Percentiles rank a stretch among this genome's conserved stretches.
phyloP scores from a whole-genome alignment of 2,797 vertebrate genomes.

The Amblyraja radiata region DNA sequence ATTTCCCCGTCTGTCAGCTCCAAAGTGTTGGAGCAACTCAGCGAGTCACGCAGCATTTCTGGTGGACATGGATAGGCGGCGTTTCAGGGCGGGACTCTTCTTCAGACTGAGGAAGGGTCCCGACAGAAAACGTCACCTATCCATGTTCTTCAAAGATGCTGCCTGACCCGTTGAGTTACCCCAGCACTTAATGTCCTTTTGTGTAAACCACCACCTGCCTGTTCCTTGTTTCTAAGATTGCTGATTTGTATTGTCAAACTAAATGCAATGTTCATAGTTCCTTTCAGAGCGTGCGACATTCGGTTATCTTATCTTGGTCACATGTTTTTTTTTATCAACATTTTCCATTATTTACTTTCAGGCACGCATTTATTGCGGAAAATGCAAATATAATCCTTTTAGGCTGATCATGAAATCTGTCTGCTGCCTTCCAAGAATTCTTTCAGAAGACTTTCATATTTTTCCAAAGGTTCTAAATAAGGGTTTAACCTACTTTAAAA shows the following conservation, averaged over 20 bases:
- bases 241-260: neutral
- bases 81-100: no score
- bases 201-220: no score
- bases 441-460: neutral
- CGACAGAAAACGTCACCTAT: no score
- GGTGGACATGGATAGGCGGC: no score
- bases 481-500: neutral
- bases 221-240: neutral
- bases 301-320: neutral
- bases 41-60: no score
- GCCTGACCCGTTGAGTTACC: no score
- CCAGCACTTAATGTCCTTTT: no score
- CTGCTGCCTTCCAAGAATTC: neutral
- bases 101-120: no score
- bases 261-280: neutral
- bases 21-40: no score
- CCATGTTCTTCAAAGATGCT: no score
- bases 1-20: neutral
- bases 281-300: neutral
- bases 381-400: neutral
- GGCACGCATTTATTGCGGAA: neutral
- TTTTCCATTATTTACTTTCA: neutral
- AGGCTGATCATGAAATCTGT: neutral
- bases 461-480: neutral
- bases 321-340: neutral